Evolutionary conservation across 2,888 invertebrate species (phyloP).

Genomic region (Ectropis crepuscularia): DNA sequence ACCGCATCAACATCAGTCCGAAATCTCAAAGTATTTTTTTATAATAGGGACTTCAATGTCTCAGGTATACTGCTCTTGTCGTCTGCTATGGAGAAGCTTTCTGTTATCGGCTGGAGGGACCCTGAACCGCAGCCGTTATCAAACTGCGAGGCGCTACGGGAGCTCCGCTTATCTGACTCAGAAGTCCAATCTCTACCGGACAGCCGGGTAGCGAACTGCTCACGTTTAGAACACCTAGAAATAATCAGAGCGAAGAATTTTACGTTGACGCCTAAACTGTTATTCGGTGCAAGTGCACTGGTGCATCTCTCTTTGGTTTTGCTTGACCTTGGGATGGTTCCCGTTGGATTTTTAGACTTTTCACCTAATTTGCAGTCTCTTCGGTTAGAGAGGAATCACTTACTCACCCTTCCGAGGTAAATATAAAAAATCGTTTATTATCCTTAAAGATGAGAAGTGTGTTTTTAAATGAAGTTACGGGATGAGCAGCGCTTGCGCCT

Average conservation of each 20-base stretch:
- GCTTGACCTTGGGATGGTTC: neutral
- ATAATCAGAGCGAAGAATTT: neutral
- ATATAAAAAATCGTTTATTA: neutral
- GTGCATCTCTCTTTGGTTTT: neutral
- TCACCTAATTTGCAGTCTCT: neutral
- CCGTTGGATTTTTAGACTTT: neutral
- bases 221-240: neutral
- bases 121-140: neutral
- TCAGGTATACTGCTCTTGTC: neutral
- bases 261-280: neutral
- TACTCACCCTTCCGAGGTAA: conserved; percentile 1
- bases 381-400: neutral
- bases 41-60: no score
- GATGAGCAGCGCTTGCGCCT: no score
- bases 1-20: no score
- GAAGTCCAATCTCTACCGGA: no score
- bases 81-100: neutral
- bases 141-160: no score
- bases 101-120: neutral
- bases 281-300: no score
- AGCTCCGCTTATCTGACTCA: no score
- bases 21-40: no score
- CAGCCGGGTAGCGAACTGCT: neutral
- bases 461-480: no score
- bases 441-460: neutral